A percentile compares a stretch with the other conserved stretches of the same genome.
phyloP scores from a whole-genome alignment of 1,140 invertebrate species.

The Drosophila eugracilis region DNA sequence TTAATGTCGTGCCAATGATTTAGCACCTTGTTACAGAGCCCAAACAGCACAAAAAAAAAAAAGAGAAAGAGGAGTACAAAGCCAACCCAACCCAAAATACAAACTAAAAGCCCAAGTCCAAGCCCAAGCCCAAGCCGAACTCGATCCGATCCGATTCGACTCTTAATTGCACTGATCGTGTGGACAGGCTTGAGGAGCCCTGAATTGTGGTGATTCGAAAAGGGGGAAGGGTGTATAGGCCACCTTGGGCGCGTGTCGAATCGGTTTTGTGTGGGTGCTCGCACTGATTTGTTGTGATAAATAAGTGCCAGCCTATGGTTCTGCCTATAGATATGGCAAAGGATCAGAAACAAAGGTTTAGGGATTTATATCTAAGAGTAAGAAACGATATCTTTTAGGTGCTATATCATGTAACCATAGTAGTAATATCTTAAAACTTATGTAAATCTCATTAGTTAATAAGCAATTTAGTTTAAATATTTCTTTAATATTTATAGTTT shows the following conservation, averaged over 20 bases:
- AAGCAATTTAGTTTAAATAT: not conserved
- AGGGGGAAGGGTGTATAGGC: constrained; percentile 29
- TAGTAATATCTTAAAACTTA: too few species aligned
- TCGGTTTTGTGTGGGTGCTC: constrained; percentile 81
- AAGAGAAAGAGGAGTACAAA: constrained; percentile 24
- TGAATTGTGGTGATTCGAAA: constrained; percentile 7
- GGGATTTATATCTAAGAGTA: not conserved
- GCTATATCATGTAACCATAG: too few species aligned
- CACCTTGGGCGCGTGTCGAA: constrained; percentile 80
- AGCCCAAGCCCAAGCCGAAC: constrained; percentile 24
- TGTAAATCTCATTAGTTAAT: too few species aligned
- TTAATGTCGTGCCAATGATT: constrained; percentile 84
- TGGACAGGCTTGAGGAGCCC: constrained; percentile 64
- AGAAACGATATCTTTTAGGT: not conserved
- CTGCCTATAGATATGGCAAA: not conserved
- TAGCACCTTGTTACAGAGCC: constrained; percentile 83
- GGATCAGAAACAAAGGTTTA: not conserved
- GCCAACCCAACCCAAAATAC: not conserved
- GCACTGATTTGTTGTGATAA: constrained; percentile 83
- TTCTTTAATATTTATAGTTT: not conserved
- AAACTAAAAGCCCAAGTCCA: constrained; percentile 20
- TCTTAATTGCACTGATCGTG: constrained; percentile 81
- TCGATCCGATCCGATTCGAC: constrained; percentile 59
- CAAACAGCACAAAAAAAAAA: constrained; percentile 4
- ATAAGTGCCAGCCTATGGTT: constrained; percentile 73